These are phyloP conservation scores for Thera britannica DNA, from an alignment of 2,888 invertebrate species.

Conservation along the genomic window DNA sequence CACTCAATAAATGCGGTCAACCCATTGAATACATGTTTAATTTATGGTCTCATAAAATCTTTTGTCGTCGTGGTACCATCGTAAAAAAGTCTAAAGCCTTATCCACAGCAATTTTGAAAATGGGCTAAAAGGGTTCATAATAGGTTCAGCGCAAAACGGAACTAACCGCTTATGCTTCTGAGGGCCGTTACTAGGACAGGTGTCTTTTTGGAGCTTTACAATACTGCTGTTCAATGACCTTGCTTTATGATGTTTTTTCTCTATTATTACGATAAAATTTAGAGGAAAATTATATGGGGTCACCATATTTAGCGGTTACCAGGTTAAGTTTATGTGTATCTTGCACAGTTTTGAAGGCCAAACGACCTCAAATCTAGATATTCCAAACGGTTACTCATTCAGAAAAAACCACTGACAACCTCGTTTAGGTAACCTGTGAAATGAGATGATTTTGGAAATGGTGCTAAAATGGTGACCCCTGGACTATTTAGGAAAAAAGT, in stretches of 20 bases:
- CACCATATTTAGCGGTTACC: too few species aligned
- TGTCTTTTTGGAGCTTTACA: slow-evolving; percentile 6
- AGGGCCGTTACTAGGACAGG: slow-evolving; percentile 18
- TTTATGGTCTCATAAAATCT: slow-evolving; percentile 58
- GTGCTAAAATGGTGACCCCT: too few species aligned
- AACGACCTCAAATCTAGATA: too few species aligned
- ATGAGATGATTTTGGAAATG: too few species aligned
- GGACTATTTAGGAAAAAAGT: too few species aligned
- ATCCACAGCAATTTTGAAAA: slow-evolving; percentile 28
- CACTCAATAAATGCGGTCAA: slow-evolving; percentile 22
- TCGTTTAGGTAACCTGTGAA: too few species aligned
- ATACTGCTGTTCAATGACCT: slow-evolving; percentile 4
- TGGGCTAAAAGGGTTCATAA: slow-evolving; percentile 30
- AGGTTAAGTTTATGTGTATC: too few species aligned
- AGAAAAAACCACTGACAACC: too few species aligned
- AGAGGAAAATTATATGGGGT: too few species aligned
- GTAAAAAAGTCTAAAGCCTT: slow-evolving; percentile 45
- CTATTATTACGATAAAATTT: too few species aligned
- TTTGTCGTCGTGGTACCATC: slow-evolving; percentile 54
- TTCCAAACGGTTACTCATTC: too few species aligned
- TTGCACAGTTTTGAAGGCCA: too few species aligned
- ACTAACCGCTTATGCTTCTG: slow-evolving; percentile 21
- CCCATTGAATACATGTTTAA: slow-evolving; percentile 50
- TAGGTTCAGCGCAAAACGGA: slow-evolving; percentile 27
- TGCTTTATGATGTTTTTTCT: background rate